Conservation (phyloP, 2,113 vertebrate genomes). For the Prunella fulvescens region DNA sequence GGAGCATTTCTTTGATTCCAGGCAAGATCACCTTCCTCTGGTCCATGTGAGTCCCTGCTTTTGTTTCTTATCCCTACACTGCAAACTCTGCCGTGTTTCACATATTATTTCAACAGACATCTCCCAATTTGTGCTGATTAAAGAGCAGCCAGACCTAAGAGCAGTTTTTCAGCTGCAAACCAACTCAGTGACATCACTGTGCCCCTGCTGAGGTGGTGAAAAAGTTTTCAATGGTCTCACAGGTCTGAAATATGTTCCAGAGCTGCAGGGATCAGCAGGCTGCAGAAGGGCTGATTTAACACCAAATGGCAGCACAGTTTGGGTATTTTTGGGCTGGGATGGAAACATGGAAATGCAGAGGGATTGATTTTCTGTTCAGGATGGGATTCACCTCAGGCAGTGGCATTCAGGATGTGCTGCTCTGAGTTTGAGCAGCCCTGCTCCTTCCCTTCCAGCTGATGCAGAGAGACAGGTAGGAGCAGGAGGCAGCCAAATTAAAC, state of each 20-base stretch:
- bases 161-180: not conserved
- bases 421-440: not conserved
- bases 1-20: not conserved
- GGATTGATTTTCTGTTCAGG: not conserved
- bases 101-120: rapidly evolving
- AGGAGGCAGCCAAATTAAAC: not conserved
- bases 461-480: not conserved
- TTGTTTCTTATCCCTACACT: not conserved
- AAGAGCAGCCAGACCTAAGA: not conserved
- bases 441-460: not conserved
- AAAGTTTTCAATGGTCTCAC: not conserved
- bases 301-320: not conserved
- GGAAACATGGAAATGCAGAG: not conserved
- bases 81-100: not conserved
- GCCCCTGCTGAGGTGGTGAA: not conserved
- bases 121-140: not conserved
- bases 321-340: not conserved
- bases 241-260: not conserved
- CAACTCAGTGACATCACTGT: not conserved
- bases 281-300: not conserved
- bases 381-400: not conserved
- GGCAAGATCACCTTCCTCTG: not conserved
- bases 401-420: not conserved
- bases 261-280: not conserved
- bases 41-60: not conserved